Evolutionary conservation across 2,888 invertebrate species (phyloP).

Genomic region (Helobdella robusta): DNA sequence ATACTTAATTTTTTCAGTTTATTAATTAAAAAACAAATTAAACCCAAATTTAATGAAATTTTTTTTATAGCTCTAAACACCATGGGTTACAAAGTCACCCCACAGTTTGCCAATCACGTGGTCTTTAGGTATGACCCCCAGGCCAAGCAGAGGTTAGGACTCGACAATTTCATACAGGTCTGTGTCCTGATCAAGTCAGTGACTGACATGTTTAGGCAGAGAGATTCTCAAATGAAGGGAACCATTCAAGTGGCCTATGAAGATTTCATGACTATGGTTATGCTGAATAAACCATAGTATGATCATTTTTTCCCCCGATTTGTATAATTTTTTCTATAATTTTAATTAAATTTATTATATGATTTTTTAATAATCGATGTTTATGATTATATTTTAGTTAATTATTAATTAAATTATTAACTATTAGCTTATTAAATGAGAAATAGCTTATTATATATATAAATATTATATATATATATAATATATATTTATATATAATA

Average conservation of each 20-base stretch:
- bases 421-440: too few species aligned
- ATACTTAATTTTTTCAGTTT: too few species aligned
- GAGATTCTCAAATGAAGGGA: constrained; percentile 71
- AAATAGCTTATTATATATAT: too few species aligned
- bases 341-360: too few species aligned
- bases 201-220: constrained; percentile 68
- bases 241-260: constrained; percentile 76
- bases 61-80: constrained; percentile 61
- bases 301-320: neutral
- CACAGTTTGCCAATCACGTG: constrained; percentile 66
- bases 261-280: constrained; percentile 72
- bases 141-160: constrained; percentile 59
- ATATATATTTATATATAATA: too few species aligned
- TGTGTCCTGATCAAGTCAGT: constrained; percentile 72
- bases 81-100: constrained; percentile 78
- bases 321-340: too few species aligned
- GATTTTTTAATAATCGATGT: too few species aligned
- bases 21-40: too few species aligned
- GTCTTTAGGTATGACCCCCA: constrained; percentile 62
- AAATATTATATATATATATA: too few species aligned
- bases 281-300: constrained; percentile 60
- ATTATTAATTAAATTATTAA: too few species aligned
- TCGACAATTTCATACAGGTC: constrained; percentile 77
- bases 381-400: too few species aligned
- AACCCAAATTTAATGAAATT: neutral